Base-by-base conservation (phyloP, 2,888 invertebrate species). In the Plutella xylostella region DNA sequence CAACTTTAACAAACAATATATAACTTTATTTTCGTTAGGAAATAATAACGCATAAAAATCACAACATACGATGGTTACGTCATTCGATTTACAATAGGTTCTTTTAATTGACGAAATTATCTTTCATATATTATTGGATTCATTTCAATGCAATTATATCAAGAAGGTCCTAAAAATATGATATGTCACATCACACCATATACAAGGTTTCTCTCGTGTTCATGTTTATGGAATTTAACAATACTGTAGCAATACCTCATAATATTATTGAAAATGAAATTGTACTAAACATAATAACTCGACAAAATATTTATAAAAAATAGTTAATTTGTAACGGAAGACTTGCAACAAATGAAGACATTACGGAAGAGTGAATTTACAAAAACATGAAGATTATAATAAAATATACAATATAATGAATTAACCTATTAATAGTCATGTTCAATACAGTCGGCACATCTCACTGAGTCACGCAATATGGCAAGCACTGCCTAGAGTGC, bases 1-100 rank as follows among this genome's bases (percentile, higher is more conserved):
- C 17, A 19, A 28, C 41, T 47, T 46, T 63, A 75, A 74, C 76
- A 74, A 79, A 78, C 69, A 68, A 72, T 69, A 71, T 69, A 74
- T n/a, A n/a, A n/a, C 53, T 74, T 71, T 73, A 46, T 73, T 72
- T 74, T 63, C 56, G 50, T 63, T 56, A 55, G 55, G 53, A 56
- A 41, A 58, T 57, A 41, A 58, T 57, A 67, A 66, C 61, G 55
- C 58, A 66, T 64, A 64, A 65, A 72, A 69, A 57, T 61, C 60
- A 63, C 60, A 63, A 61, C 64, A 53, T 54, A 56, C 55, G 52
- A 56, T 51, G 55, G 53, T 56, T 54, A 51, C 43, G 45, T 45
- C 14, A 35, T 25, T 44, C 33, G 9, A 21, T 40, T 46, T 56
- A 56, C 52, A 58, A 52, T 57, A 54, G 22, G 22, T 21, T 37